A percentile compares a stretch with the other conserved stretches of the same genome.
Evolutionary conservation across 2,113 vertebrate species (phyloP).

Genomic region (Corythaixoides concolor): DNA sequence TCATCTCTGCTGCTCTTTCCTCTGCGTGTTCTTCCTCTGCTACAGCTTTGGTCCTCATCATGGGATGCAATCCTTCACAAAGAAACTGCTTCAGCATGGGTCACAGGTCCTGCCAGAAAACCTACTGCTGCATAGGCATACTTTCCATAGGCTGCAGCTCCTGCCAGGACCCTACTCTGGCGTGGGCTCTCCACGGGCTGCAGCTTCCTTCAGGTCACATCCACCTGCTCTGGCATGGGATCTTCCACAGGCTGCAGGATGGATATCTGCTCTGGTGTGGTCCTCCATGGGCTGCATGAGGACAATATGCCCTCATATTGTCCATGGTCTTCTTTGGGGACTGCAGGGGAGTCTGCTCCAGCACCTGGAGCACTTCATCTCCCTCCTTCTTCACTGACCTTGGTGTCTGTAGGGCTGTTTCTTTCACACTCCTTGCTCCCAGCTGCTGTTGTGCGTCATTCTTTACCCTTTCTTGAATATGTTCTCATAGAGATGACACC

Average conservation of each 20-base stretch:
- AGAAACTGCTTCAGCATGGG: neutral
- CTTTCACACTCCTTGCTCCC: neutral
- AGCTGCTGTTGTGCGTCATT: neutral
- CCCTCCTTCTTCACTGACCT: neutral
- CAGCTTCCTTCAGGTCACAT: neutral
- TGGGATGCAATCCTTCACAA: neutral
- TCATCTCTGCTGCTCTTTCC: neutral
- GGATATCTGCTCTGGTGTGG: neutral
- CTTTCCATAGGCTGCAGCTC: neutral
- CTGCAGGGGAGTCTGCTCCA: neutral
- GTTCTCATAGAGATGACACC: neutral
- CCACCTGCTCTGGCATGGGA: rapidly evolving
- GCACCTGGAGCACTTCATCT: neutral
- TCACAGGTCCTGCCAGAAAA: no score
- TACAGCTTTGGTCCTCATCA: rapidly evolving
- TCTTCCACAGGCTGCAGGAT: neutral
- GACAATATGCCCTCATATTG: no score
- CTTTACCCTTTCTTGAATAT: neutral
- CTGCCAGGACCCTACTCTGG: neutral
- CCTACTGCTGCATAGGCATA: neutral
- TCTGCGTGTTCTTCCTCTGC: neutral
- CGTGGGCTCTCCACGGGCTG: neutral
- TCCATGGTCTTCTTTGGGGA: neutral
- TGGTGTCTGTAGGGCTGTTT: neutral
- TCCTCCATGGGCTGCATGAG: neutral